Conservation (phyloP, 2,888 invertebrate genomes). For the Magallana nippona region DNA sequence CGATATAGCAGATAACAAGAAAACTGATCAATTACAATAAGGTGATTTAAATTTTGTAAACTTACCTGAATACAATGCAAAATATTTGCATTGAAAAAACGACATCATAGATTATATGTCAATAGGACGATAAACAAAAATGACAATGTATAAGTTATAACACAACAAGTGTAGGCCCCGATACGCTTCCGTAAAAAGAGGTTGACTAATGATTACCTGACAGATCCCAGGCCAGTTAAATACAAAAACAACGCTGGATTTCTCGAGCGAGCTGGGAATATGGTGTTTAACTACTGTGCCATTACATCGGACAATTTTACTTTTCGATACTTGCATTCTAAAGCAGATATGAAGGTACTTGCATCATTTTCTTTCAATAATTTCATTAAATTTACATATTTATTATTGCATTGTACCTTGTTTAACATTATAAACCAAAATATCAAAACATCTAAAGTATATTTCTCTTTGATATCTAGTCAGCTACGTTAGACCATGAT, state of each 20-base stretch:
- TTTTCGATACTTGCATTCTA: constrained; percentile 9
- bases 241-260: constrained; percentile 6
- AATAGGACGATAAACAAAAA: too few species aligned
- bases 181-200: too few species aligned
- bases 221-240: constrained; percentile 34
- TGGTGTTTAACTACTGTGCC: constrained; percentile 34
- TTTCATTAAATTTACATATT: not conserved
- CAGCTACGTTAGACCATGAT: not conserved
- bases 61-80: too few species aligned
- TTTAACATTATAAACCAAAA: too few species aligned
- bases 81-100: too few species aligned
- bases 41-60: too few species aligned
- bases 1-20: too few species aligned
- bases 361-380: too few species aligned
- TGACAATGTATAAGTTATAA: too few species aligned
- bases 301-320: constrained; percentile 35
- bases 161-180: too few species aligned
- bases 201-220: not conserved
- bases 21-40: too few species aligned
- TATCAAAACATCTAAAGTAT: not conserved
- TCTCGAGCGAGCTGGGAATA: constrained; percentile 19
- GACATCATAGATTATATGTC: too few species aligned
- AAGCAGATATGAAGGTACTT: constrained; percentile 31
- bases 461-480: not conserved
- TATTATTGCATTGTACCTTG: not conserved